Evolutionary conservation across 2,113 vertebrate genomes (phyloP).

Genomic region (Proterorhinus semilunaris): DNA sequence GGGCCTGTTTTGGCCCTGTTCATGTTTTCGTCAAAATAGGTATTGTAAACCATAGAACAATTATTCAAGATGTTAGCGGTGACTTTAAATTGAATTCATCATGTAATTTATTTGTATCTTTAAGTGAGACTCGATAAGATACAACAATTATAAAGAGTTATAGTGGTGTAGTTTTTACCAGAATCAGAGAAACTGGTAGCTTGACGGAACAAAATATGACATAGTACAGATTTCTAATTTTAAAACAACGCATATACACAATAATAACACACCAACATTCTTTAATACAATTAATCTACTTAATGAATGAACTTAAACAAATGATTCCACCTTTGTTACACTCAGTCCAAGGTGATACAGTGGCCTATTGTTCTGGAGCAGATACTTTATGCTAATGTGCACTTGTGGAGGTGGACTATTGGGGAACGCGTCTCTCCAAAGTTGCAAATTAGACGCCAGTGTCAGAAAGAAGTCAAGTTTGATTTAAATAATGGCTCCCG

Average conservation of each 20-base stretch:
- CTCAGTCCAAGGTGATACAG: slow-evolving; percentile 8
- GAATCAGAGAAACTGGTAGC: too few species aligned
- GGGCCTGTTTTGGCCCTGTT: background rate
- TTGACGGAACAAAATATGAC: too few species aligned
- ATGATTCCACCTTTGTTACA: background rate
- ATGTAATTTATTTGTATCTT: too few species aligned
- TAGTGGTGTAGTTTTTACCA: too few species aligned
- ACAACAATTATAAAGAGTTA: too few species aligned
- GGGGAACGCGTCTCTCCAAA: slow-evolving; percentile 21
- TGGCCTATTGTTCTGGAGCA: slow-evolving; percentile 14
- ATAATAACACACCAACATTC: too few species aligned
- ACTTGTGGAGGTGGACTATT: slow-evolving; percentile 34
- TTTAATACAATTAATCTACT: too few species aligned
- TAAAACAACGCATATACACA: background rate
- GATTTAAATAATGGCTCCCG: slow-evolving; percentile 49
- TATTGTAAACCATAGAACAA: too few species aligned
- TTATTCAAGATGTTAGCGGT: too few species aligned
- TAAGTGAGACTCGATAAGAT: too few species aligned
- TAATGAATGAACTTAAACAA: background rate
- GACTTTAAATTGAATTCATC: too few species aligned
- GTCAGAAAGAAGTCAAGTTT: slow-evolving; percentile 42
- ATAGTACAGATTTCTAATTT: background rate
- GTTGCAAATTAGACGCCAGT: slow-evolving; percentile 47
- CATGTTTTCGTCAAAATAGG: too few species aligned
- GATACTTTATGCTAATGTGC: slow-evolving; percentile 44